Conservation (phyloP, 2,888 invertebrate genomes). For the Phrixothrix hirtus region DNA sequence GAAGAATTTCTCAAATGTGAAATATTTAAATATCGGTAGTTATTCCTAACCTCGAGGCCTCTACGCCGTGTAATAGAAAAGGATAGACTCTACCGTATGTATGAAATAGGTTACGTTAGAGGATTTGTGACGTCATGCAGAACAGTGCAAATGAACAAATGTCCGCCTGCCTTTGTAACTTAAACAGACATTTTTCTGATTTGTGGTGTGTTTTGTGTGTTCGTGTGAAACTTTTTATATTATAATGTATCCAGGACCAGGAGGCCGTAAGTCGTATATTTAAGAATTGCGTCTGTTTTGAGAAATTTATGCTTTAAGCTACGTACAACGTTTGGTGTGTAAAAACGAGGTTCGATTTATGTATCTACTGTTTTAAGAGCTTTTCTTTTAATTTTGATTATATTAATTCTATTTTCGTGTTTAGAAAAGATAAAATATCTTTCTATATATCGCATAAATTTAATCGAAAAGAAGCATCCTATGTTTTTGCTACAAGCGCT, state of each 20-base stretch:
- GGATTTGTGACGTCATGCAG: constrained; percentile 49
- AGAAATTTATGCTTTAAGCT: constrained; percentile 2
- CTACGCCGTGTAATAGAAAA: not conserved
- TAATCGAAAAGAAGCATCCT: no score
- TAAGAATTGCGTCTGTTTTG: constrained; percentile 2
- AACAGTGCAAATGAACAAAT: constrained; percentile 58
- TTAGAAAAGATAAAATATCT: no score
- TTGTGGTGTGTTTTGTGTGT: constrained; percentile 54
- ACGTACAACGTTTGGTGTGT: constrained; percentile 2
- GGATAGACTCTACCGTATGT: constrained; percentile 1
- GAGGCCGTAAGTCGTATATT: constrained; percentile 51
- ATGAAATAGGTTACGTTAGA: constrained; percentile 1
- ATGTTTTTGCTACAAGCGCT: no score
- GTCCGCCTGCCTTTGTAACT: constrained; percentile 54
- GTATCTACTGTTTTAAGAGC: no score
- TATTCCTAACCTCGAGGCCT: no score
- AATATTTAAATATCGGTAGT: not conserved
- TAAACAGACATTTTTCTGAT: constrained; percentile 49
- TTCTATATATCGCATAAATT: no score
- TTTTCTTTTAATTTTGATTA: no score
- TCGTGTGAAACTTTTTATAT: constrained; percentile 49
- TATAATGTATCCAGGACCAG: constrained; percentile 54
- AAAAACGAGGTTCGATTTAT: not conserved
- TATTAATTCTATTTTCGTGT: no score
- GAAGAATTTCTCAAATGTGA: not conserved